These are phyloP conservation scores for Oceanites oceanicus DNA, from an alignment of 2,113 vertebrate species.

Conservation along the genomic window DNA sequence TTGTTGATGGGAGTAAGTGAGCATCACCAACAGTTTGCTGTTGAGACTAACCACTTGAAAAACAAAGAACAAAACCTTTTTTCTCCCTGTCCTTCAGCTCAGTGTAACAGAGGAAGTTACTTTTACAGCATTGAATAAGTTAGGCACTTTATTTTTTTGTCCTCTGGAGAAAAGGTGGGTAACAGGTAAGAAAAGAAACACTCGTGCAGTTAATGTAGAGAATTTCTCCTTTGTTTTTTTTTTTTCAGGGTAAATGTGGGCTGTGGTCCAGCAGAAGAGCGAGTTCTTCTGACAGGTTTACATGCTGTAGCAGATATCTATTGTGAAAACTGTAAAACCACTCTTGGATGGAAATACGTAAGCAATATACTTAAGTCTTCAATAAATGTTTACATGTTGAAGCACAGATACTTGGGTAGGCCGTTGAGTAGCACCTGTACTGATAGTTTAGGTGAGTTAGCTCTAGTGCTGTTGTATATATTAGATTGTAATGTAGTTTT, in stretches of 20 bases:
- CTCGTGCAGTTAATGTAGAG: background rate
- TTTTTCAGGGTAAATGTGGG: constrained; percentile 92
- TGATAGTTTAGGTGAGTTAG: background rate
- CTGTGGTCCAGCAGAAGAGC: constrained; percentile 96
- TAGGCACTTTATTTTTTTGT: background rate
- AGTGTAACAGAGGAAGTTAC: background rate
- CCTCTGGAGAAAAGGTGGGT: background rate
- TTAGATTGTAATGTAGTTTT: background rate
- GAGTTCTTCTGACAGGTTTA: constrained; percentile 96
- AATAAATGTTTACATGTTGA: background rate
- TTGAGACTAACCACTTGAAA: background rate
- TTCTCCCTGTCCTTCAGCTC: background rate
- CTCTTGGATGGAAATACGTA: constrained; percentile 99
- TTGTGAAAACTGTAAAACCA: constrained; percentile 99
- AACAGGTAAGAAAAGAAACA: background rate
- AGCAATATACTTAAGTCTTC: constrained; percentile 56
- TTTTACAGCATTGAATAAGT: background rate
- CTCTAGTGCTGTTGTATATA: background rate
- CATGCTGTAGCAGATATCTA: constrained; percentile 99
- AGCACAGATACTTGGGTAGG: background rate
- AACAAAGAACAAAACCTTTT: background rate
- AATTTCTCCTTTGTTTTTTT: background rate
- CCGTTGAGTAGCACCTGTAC: background rate
- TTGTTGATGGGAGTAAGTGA: background rate
- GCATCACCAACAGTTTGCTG: background rate